phyloP scores from a whole-genome alignment of 2,797 vertebrate genomes.

The Neomorphus geoffroyi region DNA sequence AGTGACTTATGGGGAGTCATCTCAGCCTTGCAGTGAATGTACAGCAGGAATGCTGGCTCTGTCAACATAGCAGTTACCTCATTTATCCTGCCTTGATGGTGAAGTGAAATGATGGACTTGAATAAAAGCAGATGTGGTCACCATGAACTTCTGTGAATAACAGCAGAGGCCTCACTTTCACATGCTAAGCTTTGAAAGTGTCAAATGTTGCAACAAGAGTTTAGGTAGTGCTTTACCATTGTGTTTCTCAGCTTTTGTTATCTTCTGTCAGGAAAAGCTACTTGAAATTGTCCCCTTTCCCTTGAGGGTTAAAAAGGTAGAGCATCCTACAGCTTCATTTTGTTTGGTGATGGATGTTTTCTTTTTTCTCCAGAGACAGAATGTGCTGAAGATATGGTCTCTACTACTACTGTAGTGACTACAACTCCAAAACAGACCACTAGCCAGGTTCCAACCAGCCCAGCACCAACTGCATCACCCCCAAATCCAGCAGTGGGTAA shows the following conservation, averaged over 20 bases:
- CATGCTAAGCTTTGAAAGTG: background rate
- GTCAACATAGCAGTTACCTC: background rate
- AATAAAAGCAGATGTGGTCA: background rate
- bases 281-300: background rate
- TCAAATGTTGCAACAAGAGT: background rate
- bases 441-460: conserved; percentile 31
- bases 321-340: background rate
- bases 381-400: conserved; percentile 80
- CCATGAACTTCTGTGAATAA: background rate
- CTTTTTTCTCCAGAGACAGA: conserved; percentile 76
- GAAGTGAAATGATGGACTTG: background rate
- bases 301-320: background rate
- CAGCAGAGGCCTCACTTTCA: background rate
- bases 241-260: background rate
- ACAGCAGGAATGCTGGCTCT: background rate
- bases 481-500: conserved; percentile 73
- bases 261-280: background rate
- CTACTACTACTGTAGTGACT: conserved; percentile 55
- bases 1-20: background rate
- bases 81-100: background rate
- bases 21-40: background rate
- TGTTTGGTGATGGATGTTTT: background rate
- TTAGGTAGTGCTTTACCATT: background rate
- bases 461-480: conserved; percentile 66
- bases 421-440: conserved; percentile 62